These are phyloP conservation scores for Pterostichus madidus DNA, from an alignment of 2,888 invertebrate genomes.

Conservation along the genomic window DNA sequence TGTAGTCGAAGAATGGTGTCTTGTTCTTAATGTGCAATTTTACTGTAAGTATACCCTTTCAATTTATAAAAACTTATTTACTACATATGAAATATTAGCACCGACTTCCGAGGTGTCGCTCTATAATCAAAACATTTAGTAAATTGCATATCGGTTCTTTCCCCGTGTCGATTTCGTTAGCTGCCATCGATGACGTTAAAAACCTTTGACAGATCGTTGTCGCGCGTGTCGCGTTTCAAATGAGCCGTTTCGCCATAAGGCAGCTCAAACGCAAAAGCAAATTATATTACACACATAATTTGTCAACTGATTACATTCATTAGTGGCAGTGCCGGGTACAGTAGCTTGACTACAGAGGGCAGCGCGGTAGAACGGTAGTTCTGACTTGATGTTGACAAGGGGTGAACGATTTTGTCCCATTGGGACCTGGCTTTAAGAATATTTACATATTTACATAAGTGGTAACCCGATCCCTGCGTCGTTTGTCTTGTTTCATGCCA, in stretches of 20 bases:
- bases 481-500: slow-evolving; percentile 34
- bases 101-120: too few species aligned
- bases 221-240: slow-evolving; percentile 44
- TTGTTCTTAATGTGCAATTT: too few species aligned
- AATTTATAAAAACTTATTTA: too few species aligned
- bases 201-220: slow-evolving; percentile 32
- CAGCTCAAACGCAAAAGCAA: slow-evolving; percentile 43
- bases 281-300: slow-evolving; percentile 62
- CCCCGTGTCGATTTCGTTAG: too few species aligned
- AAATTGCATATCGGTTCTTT: too few species aligned
- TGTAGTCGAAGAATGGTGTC: too few species aligned
- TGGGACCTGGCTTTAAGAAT: slow-evolving; percentile 40
- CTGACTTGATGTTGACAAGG: slow-evolving; percentile 21
- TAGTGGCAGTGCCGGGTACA: background rate
- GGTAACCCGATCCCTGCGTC: slow-evolving; percentile 52
- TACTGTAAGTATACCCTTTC: too few species aligned
- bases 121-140: too few species aligned
- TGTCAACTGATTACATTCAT: slow-evolving; percentile 63
- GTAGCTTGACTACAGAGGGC: background rate
- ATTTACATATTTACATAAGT: slow-evolving; percentile 58
- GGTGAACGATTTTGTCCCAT: slow-evolving; percentile 27
- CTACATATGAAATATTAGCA: too few species aligned
- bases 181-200: slow-evolving; percentile 9
- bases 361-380: background rate
- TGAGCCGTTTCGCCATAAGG: slow-evolving; percentile 56